These are phyloP conservation scores for Opisthocomus hoazin DNA, from an alignment of 2,113 vertebrate species.

Conservation along the genomic window DNA sequence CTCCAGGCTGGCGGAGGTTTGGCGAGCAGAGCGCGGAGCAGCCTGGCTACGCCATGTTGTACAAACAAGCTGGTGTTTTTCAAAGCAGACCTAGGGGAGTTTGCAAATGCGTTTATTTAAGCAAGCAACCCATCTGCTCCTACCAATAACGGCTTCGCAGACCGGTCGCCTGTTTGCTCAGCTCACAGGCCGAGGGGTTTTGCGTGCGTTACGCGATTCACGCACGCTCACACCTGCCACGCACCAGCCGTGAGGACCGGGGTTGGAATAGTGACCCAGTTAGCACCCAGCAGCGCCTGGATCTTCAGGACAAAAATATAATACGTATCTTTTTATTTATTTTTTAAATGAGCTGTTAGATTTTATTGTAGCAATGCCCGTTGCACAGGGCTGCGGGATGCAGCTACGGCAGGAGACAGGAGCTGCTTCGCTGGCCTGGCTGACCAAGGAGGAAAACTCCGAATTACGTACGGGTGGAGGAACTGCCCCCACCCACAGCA, in stretches of 20 bases:
- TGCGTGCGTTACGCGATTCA: neutral
- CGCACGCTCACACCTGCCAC: neutral
- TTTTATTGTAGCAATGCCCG: neutral
- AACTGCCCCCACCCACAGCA: neutral
- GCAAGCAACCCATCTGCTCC: slow-evolving; percentile 7
- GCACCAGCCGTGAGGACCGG: neutral
- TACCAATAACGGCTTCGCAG: neutral
- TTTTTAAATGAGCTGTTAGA: neutral
- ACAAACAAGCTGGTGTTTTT: neutral
- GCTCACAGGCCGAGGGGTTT: neutral
- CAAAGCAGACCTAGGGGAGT: slow-evolving; percentile 20
- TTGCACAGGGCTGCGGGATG: neutral
- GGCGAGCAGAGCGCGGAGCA: neutral
- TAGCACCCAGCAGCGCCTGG: neutral
- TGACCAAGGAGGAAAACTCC: neutral
- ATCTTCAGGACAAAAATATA: neutral
- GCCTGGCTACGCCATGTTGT: neutral
- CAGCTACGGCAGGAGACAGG: neutral
- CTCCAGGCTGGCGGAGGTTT: neutral
- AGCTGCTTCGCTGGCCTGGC: neutral
- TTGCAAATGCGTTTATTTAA: slow-evolving; percentile 30
- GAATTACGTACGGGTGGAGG: neutral
- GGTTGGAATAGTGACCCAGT: neutral
- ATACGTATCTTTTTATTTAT: neutral
- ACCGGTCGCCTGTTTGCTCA: neutral